Evolutionary conservation across 2,113 vertebrate genomes (phyloP).

Genomic region (Cyprinodon brontotheroides): DNA sequence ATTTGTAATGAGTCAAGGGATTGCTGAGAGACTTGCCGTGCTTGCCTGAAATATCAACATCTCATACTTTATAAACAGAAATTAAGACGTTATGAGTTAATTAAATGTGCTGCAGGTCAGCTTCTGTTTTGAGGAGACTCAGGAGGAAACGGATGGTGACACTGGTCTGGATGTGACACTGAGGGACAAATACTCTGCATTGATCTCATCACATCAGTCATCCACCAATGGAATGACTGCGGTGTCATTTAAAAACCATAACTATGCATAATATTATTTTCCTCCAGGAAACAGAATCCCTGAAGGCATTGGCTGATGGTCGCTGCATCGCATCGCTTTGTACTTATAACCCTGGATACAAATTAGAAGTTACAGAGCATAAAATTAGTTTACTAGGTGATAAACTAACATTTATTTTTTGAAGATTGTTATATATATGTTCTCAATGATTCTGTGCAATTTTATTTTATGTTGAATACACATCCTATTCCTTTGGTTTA

Average conservation of each 20-base stretch:
- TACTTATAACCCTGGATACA: no score
- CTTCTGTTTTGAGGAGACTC: background rate
- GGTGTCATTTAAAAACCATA: background rate
- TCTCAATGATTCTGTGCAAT: no score
- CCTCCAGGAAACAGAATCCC: background rate
- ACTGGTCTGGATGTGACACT: background rate
- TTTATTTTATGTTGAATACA: no score
- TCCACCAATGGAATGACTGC: background rate
- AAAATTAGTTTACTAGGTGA: no score
- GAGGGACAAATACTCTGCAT: background rate
- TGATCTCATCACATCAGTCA: background rate
- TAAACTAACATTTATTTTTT: no score
- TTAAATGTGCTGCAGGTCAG: background rate
- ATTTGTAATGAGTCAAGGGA: background rate
- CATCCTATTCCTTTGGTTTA: no score
- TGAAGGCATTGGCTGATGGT: no score
- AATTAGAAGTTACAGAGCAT: no score
- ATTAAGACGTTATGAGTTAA: background rate
- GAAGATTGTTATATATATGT: no score
- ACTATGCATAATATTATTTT: background rate
- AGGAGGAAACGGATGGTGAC: background rate
- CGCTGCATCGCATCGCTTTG: no score
- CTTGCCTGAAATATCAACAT: background rate
- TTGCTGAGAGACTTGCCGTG: background rate
- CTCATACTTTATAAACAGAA: background rate